Base-by-base conservation (phyloP, 2,888 invertebrate genomes). In the Zaprionus bogoriensis region DNA sequence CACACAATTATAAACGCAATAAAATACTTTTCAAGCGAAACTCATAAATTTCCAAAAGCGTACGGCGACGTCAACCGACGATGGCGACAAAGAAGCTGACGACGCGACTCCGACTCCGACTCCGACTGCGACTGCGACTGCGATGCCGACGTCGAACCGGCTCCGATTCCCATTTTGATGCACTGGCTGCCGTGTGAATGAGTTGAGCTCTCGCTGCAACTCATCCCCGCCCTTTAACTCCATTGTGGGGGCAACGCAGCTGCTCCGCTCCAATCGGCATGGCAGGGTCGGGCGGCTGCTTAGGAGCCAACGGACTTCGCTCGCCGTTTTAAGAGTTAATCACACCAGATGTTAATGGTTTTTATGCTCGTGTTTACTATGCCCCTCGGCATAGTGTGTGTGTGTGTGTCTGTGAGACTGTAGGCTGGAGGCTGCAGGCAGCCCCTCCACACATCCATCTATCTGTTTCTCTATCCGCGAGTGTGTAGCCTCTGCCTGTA, bases 261-360 rank as follows among this genome's bases (percentile, higher is more conserved):
- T 77, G 77, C 68, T 64, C 48, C 62, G 46, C 61, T n/a, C n/a
- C 68, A 64, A 76, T 71, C 50, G 72, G 42, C 59, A 41, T 42
- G 46, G 53, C 32, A 38, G 60, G 47, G n/a, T n/a, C n/a, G n/a
- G 75, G 62, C 54, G 42, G 64, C 67, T 74, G 76, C 62, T 76
- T 78, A 75, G 70, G 60, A 79, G 64, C 58, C 71, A 59, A 51
- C 64, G 69, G 63, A 79, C 61, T 67, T 74, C 41, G 47, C 62
- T 67, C 60, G 71, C 59, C 67, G 62, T 74, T 80, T 78, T 75
- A 75, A 77, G 87, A 87, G 89, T 89, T 89, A 89, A 89, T 89
- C 89, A 87, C 79, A 78, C 88, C 89, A 89, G 89, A 89, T 89
- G 89, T 89, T 89, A 87, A 87, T 89, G 89, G 85, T 77, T 89